Evolutionary conservation across 2,797 vertebrate species (phyloP).

Genomic region (Hydrocynus forskahlii): DNA sequence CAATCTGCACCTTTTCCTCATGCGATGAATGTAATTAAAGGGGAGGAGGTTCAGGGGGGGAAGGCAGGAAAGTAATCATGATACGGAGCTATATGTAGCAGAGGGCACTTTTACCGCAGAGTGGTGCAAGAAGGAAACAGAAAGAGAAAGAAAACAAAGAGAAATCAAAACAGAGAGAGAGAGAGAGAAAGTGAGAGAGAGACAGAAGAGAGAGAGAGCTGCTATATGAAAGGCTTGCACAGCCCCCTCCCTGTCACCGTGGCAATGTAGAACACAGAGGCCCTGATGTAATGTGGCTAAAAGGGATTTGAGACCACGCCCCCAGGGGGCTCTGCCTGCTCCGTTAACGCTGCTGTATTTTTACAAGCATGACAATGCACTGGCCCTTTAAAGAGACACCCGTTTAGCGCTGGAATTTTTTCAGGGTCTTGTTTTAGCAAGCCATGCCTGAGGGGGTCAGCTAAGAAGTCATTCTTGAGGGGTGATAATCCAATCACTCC

Average conservation of each 20-base stretch:
- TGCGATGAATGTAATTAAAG: slow-evolving; percentile 63
- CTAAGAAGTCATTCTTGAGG: slow-evolving; percentile 80
- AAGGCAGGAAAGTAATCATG: slow-evolving; percentile 62
- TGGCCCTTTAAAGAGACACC: slow-evolving; percentile 68
- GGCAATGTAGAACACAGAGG: slow-evolving; percentile 67
- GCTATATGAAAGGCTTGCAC: slow-evolving; percentile 64
- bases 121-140: too few relatives aligned
- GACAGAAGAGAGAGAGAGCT: slow-evolving; percentile 15
- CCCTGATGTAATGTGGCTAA: slow-evolving; percentile 80
- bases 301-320: slow-evolving; percentile 76
- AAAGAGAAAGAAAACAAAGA: slow-evolving; percentile 14
- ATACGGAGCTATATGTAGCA: too few relatives aligned
- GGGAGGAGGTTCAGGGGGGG: slow-evolving; percentile 10
- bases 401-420: slow-evolving; percentile 74
- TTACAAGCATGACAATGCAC: slow-evolving; percentile 67
- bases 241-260: slow-evolving; percentile 63
- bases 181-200: slow-evolving; percentile 44
- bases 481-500: slow-evolving; percentile 84
- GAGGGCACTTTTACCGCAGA: slow-evolving; percentile 51
- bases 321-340: slow-evolving; percentile 69
- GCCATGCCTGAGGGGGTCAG: slow-evolving; percentile 77
- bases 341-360: slow-evolving; percentile 75
- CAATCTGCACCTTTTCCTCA: slow-evolving; percentile 48
- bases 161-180: slow-evolving; percentile 34
- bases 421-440: slow-evolving; percentile 75